These are phyloP conservation scores for Oryzias dopingdopingensis DNA, from an alignment of 2,797 vertebrate species.

Conservation along the genomic window DNA sequence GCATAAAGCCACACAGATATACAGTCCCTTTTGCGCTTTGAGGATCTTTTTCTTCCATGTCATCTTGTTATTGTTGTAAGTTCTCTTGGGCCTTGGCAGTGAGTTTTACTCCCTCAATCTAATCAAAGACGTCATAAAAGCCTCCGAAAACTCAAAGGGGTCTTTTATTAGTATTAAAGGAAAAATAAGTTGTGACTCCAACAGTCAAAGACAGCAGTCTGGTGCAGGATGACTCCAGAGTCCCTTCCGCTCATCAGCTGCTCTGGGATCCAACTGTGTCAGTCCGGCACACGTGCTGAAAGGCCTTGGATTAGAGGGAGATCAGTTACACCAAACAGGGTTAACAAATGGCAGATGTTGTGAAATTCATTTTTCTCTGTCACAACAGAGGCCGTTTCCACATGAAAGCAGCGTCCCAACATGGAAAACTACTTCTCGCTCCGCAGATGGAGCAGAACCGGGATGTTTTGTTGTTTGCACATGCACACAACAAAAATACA, in stretches of 20 bases:
- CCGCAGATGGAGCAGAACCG: conserved; percentile 47
- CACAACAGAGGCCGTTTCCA: conserved; percentile 71
- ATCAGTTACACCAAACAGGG: conserved; percentile 69
- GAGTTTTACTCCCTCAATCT: too few species aligned
- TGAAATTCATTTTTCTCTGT: conserved; percentile 74
- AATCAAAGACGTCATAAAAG: too few species aligned
- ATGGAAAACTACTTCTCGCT: conserved; percentile 56
- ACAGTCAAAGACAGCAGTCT: conserved; percentile 5
- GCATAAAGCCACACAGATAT: too few species aligned
- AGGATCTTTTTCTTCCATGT: too few species aligned
- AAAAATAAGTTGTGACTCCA: not conserved
- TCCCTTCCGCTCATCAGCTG: conserved; percentile 14
- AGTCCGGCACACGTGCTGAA: conserved; percentile 59
- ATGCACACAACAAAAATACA: conserved; percentile 60
- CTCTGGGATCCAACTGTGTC: conserved; percentile 58
- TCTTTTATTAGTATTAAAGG: not conserved
- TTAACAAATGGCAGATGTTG: conserved; percentile 78
- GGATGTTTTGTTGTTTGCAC: conserved; percentile 56
- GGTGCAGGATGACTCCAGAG: conserved; percentile 2
- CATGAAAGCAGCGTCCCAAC: conserved; percentile 69
- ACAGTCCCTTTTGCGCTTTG: too few species aligned
- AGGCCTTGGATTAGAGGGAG: conserved; percentile 68
- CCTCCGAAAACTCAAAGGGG: not conserved
- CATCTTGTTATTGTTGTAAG: too few species aligned
- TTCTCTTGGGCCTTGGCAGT: too few species aligned